Evolutionary conservation across 2,888 invertebrate species (phyloP), one percentile per base, ranked within the genome.

Genomic region (Drosophila helvetica): DNA sequence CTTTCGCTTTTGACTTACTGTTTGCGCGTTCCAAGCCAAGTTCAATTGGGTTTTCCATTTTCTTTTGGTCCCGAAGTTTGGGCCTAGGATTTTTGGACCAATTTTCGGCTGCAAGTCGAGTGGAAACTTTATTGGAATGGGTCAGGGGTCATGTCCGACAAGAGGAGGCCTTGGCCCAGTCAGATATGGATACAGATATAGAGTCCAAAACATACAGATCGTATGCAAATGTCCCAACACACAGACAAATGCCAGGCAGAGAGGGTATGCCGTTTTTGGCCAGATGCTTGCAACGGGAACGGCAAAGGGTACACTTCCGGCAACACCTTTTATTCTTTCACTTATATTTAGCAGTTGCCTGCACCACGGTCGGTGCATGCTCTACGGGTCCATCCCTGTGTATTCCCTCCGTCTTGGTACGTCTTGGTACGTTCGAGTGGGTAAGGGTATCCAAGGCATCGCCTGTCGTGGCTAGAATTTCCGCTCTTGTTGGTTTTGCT

Each of bases 1-100:
- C 69, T 59, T 47, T 38, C 30, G 27, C 57, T 33, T 70, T 66
- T 30, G 60, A 51, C 76, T 62, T 81, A 79, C 73, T 85, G 79
- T 67, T 67, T 59, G 85, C 56, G 50, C 54, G 53, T 52, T 59
- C 45, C 53, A 30, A 17, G 42, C n/a, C 25, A 27, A 10, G 46
- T 22, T 67, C 68, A 65, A 65, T 66, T 65, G 59, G 19, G 19
- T 45, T 45, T 27, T 18, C 27, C 47, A 15, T 62, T 62, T 62
- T 48, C 19, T 33, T 27, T 47, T 27, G 10, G 7, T 5, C 0
- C 15, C 5, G 19, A 47, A 27, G 19, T 27, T 50, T 12, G 56
- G 25, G 27, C 56, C 19, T 18, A 7, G 57, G 22, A 6, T 45
- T 30, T 47, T 55, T 51, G n/a, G 38, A 18, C 30, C 33, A 27